Conservation (phyloP, 2,888 invertebrate genomes). For the Bibio marci region DNA sequence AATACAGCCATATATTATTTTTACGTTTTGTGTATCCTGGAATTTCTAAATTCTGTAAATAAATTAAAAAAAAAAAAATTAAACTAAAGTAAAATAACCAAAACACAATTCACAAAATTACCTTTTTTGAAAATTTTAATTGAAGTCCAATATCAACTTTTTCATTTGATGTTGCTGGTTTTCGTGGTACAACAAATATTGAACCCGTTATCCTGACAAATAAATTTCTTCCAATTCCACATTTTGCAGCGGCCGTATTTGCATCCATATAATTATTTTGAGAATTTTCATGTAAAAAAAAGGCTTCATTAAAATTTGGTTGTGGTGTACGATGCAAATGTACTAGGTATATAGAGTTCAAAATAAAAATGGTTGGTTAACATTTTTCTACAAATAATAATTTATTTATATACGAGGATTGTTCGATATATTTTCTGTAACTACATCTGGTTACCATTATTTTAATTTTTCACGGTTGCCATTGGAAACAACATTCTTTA, state of each 20-base stretch:
- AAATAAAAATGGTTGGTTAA: no score
- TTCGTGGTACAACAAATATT: slow-evolving; percentile 54
- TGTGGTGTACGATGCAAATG: no score
- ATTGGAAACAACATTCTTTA: no score
- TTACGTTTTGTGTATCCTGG: slow-evolving; percentile 67
- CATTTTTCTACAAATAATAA: no score
- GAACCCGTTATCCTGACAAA: slow-evolving; percentile 77
- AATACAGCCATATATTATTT: slow-evolving; percentile 64
- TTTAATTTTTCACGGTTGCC: no score
- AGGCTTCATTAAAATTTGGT: slow-evolving; percentile 18
- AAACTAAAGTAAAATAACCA: neutral
- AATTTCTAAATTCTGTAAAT: slow-evolving; percentile 42
- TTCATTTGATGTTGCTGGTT: no score
- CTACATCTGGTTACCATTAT: no score
- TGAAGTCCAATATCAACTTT: slow-evolving; percentile 87
- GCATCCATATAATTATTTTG: slow-evolving; percentile 18
- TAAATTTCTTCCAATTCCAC: slow-evolving; percentile 48
- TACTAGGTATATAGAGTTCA: no score
- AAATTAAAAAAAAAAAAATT: neutral
- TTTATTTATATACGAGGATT: no score
- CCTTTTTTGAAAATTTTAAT: slow-evolving; percentile 77
- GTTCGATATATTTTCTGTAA: no score
- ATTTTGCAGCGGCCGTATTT: slow-evolving; percentile 17
- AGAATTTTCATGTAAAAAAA: slow-evolving; percentile 14
- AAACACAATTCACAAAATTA: no score